These are phyloP conservation scores for Uropsilus gracilis DNA, from an alignment of 2,113 vertebrate species.

Conservation along the genomic window DNA sequence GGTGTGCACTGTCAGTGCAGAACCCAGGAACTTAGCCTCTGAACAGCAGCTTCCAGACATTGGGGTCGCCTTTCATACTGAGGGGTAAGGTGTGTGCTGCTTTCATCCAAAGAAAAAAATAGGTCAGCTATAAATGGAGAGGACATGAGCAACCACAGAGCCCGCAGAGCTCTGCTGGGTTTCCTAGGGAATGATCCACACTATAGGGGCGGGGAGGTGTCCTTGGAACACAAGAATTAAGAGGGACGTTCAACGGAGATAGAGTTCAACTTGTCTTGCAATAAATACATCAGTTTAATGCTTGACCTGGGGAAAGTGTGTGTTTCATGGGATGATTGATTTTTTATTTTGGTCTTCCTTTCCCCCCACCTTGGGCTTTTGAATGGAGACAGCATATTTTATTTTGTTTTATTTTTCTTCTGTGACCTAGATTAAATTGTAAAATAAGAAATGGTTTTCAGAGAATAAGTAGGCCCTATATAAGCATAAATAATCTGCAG, in stretches of 20 bases:
- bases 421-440: background rate
- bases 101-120: constrained; percentile 10
- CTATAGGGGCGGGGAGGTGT: background rate
- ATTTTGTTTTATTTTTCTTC: background rate
- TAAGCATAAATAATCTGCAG: background rate
- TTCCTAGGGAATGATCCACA: background rate
- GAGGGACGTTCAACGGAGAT: background rate
- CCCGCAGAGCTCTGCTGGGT: background rate
- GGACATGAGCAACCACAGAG: background rate
- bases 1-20: background rate
- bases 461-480: background rate
- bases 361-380: background rate
- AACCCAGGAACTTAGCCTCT: background rate
- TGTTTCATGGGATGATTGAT: background rate
- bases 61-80: background rate
- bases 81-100: background rate
- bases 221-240: background rate
- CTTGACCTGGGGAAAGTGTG: background rate
- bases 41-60: background rate
- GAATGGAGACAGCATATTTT: background rate
- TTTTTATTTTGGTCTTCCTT: background rate
- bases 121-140: constrained; percentile 57
- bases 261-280: background rate
- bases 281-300: background rate
- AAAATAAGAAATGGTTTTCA: background rate